Percentiles rank a stretch among this genome's conserved stretches.
These are phyloP conservation scores for Xerus inauris DNA, from an alignment of 2,113 vertebrate species.

Conservation along the genomic window DNA sequence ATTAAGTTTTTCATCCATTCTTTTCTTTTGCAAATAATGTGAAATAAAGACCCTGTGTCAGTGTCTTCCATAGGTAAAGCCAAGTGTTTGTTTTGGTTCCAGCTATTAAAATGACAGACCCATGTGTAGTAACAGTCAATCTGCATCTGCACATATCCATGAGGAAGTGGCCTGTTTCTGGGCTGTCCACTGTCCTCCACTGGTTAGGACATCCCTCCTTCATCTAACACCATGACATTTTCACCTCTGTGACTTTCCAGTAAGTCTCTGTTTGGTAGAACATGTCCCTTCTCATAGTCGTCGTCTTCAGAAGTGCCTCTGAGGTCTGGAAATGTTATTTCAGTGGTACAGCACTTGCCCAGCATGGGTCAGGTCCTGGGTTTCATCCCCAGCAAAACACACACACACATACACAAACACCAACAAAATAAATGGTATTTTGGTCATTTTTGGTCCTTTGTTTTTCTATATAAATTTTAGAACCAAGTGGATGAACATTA, in stretches of 20 bases:
- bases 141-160: rapidly evolving
- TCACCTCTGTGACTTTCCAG: no score
- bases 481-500: background rate
- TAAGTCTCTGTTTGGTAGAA: background rate
- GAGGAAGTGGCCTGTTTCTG: background rate
- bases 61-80: background rate
- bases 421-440: no score
- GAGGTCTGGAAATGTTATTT: background rate
- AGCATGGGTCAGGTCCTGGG: no score
- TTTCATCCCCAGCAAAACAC: no score
- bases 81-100: background rate
- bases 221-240: rapidly evolving
- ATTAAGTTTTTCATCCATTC: background rate
- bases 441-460: background rate
- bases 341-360: no score
- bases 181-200: background rate
- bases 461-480: background rate
- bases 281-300: no score
- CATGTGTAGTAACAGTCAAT: rapidly evolving
- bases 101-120: background rate
- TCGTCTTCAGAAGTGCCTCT: background rate
- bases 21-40: background rate
- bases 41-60: background rate
- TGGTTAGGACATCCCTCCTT: background rate
- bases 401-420: no score